Conservation (phyloP, 37 sponge, comb jelly and placozoan species). For the Crambe crambe region DNA sequence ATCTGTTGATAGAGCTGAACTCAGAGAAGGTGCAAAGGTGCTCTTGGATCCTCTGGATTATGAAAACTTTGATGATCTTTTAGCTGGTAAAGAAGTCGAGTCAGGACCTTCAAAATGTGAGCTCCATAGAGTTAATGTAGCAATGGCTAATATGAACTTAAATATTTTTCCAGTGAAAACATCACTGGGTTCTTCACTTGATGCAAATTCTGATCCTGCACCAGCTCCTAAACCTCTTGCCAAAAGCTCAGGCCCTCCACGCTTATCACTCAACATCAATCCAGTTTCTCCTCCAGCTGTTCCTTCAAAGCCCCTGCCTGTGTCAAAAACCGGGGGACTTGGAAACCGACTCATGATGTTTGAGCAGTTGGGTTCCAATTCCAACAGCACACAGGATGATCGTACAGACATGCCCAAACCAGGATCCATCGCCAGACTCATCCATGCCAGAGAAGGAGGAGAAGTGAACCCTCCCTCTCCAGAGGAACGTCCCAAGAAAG, state of each 20-base stretch:
- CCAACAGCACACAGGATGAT: background rate
- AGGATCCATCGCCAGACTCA: slow-evolving; percentile 2
- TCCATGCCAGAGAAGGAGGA: background rate
- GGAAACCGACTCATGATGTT: slow-evolving; percentile 37
- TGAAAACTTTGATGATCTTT: slow-evolving; percentile 49
- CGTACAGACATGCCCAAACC: background rate
- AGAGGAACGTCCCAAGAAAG: background rate
- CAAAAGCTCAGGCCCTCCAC: background rate
- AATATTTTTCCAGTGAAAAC: background rate
- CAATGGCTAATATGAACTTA: too few species aligned
- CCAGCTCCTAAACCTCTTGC: slow-evolving; percentile 3
- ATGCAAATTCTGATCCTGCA: background rate
- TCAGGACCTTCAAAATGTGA: background rate
- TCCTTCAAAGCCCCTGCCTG: background rate
- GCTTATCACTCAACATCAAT: background rate
- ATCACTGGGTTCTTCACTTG: too few species aligned
- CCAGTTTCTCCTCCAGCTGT: background rate
- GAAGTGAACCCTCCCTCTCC: background rate
- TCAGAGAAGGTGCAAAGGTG: slow-evolving; percentile 68
- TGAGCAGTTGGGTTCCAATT: background rate
- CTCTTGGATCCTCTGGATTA: slow-evolving; percentile 70
- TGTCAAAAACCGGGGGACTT: background rate
- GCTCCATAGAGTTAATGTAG: background rate
- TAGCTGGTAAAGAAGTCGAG: slow-evolving; percentile 39
- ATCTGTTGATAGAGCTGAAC: slow-evolving; percentile 19